Conservation (phyloP, 2,797 vertebrate genomes). For the Sylvilagus floridanus region DNA sequence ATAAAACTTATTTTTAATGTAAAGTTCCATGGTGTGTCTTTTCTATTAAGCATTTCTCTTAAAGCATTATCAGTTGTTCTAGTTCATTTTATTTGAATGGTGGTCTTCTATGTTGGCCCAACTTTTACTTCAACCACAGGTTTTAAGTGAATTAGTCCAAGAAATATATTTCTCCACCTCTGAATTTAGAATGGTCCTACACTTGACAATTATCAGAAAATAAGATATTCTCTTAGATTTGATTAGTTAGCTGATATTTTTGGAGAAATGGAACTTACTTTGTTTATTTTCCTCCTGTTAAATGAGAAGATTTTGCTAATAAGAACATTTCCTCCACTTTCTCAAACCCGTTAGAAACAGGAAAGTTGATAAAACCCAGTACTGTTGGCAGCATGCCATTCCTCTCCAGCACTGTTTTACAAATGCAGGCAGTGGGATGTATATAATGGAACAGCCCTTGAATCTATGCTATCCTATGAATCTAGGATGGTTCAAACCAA, state of each 20-base stretch:
- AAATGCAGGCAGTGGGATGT: too few relatives aligned
- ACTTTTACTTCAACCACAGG: background rate
- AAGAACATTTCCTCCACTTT: background rate
- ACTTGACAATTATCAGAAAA: background rate
- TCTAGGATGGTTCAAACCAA: too few relatives aligned
- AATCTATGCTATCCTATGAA: too few relatives aligned
- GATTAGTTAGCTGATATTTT: background rate
- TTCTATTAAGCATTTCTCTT: background rate
- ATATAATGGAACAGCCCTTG: too few relatives aligned
- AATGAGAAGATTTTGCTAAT: background rate
- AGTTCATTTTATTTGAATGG: background rate
- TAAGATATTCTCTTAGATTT: background rate
- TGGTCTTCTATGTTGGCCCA: background rate
- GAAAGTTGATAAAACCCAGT: background rate
- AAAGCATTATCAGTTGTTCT: background rate
- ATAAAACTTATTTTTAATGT: background rate
- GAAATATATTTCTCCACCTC: background rate
- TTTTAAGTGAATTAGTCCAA: background rate
- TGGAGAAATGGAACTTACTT: background rate
- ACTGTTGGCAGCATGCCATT: background rate
- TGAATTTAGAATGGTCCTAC: conserved; percentile 29
- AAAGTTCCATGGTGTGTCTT: background rate
- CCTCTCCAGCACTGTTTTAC: background rate
- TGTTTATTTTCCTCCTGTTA: background rate
- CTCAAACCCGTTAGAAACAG: background rate